Percentiles rank a stretch among this genome's conserved stretches.
These are phyloP conservation scores for Drosophila pandora DNA, from an alignment of 1,140 invertebrate species.

Conservation along the genomic window DNA sequence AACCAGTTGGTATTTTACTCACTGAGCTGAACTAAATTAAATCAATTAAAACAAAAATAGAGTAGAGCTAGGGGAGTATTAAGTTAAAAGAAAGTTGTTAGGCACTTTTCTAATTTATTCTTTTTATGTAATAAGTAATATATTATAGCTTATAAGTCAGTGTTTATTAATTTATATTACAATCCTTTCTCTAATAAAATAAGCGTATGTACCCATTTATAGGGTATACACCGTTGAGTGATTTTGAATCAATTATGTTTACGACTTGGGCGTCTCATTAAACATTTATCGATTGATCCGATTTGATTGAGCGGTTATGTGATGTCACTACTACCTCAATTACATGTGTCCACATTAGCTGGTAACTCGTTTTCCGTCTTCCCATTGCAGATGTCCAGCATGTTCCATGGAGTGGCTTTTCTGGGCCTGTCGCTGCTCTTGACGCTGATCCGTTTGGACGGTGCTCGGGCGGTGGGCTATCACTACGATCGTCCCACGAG, in stretches of 20 bases:
- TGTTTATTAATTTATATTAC: neutral
- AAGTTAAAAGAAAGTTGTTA: neutral
- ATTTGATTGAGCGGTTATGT: conserved; percentile 65
- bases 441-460: conserved; percentile 27
- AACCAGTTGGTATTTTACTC: conserved; percentile 56
- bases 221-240: conserved; percentile 47
- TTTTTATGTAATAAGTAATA: neutral
- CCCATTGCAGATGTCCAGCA: conserved; percentile 49
- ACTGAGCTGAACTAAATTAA: conserved; percentile 67
- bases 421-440: conserved; percentile 22
- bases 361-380: conserved; percentile 3
- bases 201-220: neutral
- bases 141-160: neutral
- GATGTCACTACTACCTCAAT: conserved; percentile 41
- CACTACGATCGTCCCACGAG: conserved; percentile 65
- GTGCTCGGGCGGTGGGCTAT: conserved; percentile 43
- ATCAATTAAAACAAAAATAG: conserved; percentile 69
- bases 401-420: conserved; percentile 18
- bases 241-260: conserved; percentile 69
- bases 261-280: conserved; percentile 59
- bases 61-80: conserved; percentile 2
- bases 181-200: neutral
- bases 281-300: conserved; percentile 55
- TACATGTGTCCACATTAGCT: conserved; percentile 26
- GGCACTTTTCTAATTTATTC: conserved; percentile 3